Evolutionary conservation across 2,888 invertebrate species (phyloP).

Genomic region (Parnassius apollo): DNA sequence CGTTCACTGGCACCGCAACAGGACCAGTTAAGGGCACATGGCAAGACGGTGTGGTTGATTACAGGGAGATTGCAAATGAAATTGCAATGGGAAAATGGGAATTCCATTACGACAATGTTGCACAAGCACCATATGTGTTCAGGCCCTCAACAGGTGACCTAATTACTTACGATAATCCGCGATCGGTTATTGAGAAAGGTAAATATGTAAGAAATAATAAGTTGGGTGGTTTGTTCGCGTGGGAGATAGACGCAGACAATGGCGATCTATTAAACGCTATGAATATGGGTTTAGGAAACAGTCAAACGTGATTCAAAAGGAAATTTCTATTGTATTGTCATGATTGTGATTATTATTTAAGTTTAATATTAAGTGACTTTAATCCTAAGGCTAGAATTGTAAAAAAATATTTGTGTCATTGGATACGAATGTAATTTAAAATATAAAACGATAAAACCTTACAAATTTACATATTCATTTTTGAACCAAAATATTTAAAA

Average conservation of each 20-base stretch:
- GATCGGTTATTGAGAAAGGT: conserved; percentile 72
- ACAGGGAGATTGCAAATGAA: conserved; percentile 69
- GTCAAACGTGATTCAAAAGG: conserved; percentile 36
- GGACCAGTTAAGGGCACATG: conserved; percentile 73
- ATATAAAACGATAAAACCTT: conserved; percentile 22
- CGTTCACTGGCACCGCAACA: conserved; percentile 70
- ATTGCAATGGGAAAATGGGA: conserved; percentile 71
- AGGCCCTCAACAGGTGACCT: conserved; percentile 66
- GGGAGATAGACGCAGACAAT: conserved; percentile 76
- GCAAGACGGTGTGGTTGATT: conserved; percentile 76
- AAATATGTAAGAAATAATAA: conserved; percentile 75
- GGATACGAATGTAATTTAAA: conserved; percentile 38
- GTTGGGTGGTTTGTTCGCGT: conserved; percentile 70
- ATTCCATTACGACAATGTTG: conserved; percentile 69
- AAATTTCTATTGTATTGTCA: conserved; percentile 19
- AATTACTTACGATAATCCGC: conserved; percentile 69
- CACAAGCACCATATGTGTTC: conserved; percentile 75
- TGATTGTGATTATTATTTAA: conserved; percentile 42
- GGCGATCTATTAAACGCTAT: conserved; percentile 73
- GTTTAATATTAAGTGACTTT: conserved; percentile 34
- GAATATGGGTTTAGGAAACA: conserved; percentile 73
- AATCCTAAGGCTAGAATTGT: conserved; percentile 44
- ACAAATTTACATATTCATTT: background rate
- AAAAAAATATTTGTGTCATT: conserved; percentile 31
- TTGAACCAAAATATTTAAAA: background rate